Conservation (phyloP, 2,797 vertebrate species). For the Myotis planiceps region DNA sequence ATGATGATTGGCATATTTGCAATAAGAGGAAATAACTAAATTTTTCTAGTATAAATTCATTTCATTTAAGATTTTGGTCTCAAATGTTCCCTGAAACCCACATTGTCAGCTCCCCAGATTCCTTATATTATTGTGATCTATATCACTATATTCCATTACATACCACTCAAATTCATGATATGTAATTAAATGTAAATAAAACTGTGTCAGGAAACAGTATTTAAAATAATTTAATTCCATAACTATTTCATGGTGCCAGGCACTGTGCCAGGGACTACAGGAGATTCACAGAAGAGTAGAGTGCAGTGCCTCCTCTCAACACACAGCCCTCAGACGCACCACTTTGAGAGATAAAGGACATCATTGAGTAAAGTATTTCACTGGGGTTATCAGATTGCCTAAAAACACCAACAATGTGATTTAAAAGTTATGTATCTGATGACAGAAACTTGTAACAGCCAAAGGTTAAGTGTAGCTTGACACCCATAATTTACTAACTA, state of each 20-base stretch:
- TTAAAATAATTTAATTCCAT: background rate
- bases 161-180: background rate
- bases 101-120: background rate
- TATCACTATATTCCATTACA: background rate
- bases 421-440: slow-evolving; percentile 56
- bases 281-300: background rate
- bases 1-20: background rate
- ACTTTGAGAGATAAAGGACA: background rate
- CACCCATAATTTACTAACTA: slow-evolving; percentile 65
- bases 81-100: background rate
- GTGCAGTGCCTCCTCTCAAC: background rate
- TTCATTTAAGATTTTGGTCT: background rate
- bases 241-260: background rate
- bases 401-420: slow-evolving; percentile 24
- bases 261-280: background rate
- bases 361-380: background rate
- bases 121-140: background rate
- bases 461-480: slow-evolving; percentile 64
- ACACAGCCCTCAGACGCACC: background rate
- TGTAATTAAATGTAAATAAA: background rate
- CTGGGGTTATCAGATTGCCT: background rate
- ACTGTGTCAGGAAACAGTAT: background rate
- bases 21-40: background rate
- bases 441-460: slow-evolving; percentile 54
- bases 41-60: background rate